phyloP scores from a whole-genome alignment of 2,113 vertebrate genomes.

The Sitta europaea region DNA sequence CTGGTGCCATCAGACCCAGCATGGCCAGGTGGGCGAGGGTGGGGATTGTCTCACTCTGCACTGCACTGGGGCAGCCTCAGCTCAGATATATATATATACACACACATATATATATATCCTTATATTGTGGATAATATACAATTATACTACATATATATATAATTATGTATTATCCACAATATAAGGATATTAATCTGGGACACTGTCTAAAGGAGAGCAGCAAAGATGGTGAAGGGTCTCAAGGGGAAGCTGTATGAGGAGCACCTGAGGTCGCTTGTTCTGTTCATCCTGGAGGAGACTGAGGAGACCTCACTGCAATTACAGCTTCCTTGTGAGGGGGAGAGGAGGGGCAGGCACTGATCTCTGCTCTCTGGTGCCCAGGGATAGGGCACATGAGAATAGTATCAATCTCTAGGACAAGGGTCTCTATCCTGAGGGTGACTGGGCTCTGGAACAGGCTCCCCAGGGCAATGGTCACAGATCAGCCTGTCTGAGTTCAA shows the following conservation, averaged over 20 bases:
- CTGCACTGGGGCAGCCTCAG: too few species aligned
- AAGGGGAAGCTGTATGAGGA: too few species aligned
- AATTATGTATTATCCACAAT: too few species aligned
- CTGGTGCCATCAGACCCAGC: not conserved
- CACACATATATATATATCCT: too few species aligned
- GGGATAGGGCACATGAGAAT: too few species aligned
- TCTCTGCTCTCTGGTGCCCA: not conserved
- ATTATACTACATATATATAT: too few species aligned
- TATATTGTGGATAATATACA: too few species aligned
- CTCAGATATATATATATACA: too few species aligned
- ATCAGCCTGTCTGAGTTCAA: not conserved
- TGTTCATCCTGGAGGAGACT: not conserved
- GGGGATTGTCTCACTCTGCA: not conserved
- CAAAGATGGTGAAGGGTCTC: not conserved
- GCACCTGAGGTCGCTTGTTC: not conserved
- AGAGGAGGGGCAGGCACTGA: too few species aligned
- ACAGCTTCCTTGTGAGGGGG: not conserved
- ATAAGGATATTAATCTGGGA: accelerated
- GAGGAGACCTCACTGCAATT: not conserved
- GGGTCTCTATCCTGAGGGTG: not conserved
- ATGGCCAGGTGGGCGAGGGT: accelerated
- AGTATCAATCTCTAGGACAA: not conserved
- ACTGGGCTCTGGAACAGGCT: not conserved
- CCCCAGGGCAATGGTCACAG: not conserved
- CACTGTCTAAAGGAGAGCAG: not conserved